A percentile compares a stretch with the other conserved stretches of the same genome.
Evolutionary conservation across 2,888 invertebrate species (phyloP).

Genomic region (Amiota communis): DNA sequence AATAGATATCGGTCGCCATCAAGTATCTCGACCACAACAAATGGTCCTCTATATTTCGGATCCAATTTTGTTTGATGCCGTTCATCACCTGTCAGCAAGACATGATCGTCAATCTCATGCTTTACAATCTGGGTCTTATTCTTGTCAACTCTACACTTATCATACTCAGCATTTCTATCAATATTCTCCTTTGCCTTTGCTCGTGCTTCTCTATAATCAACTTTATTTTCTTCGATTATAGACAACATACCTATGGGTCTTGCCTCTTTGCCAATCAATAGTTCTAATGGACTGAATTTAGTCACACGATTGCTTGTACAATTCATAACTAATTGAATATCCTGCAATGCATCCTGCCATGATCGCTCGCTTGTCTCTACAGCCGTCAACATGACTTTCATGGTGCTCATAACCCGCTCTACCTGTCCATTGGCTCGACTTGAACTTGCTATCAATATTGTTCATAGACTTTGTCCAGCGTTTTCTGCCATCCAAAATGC

Average conservation of each 20-base stretch:
- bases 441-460: constrained; percentile 41
- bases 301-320: background rate
- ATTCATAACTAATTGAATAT: background rate
- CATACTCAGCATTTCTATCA: background rate
- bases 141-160: background rate
- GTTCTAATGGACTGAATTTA: background rate
- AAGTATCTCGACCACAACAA: background rate
- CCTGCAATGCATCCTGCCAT: background rate
- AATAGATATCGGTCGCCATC: background rate
- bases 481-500: constrained; percentile 42
- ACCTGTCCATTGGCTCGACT: constrained; percentile 40
- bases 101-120: background rate
- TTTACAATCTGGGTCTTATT: background rate
- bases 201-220: background rate
- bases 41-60: background rate
- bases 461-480: constrained; percentile 40
- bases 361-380: constrained; percentile 17
- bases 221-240: background rate
- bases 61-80: background rate
- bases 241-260: background rate
- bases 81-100: background rate
- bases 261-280: background rate
- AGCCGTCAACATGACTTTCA: too few relatives aligned
- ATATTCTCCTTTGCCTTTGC: background rate
- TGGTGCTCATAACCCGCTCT: constrained; percentile 37